Base-by-base conservation (phyloP, 2,888 invertebrate species). In the Drosophila rubida region DNA sequence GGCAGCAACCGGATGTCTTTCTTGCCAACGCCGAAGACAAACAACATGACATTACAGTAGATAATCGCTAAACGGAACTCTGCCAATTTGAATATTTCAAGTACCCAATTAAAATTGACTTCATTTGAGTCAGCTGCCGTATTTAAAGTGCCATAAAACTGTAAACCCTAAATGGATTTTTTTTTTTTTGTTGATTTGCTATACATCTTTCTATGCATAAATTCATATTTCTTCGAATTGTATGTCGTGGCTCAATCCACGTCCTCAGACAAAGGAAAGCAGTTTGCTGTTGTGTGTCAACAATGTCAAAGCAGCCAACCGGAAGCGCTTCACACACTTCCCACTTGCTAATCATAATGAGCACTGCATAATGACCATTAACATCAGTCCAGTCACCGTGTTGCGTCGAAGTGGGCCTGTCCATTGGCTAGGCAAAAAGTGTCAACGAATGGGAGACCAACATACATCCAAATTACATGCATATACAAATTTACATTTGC, bases 1-100 rank as follows among this genome's bases (percentile, higher is more conserved):
- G 27, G 62, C 62, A 16, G n/a, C 67, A 80, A 59, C 89, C 82
- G 89, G 82, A 88, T 82, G 82, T 80, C 85, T 80, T 70, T 65
- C 61, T 83, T 67, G 58, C 41, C 39, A 42, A 23, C 37, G 16
- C 14, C 44, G 44, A 27, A 57, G 35, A 37, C 13, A 44, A 32
- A 32, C 46, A 16, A 41, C n/a, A 51, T 19, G 22, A 30, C 23
- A 25, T 45, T 50, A 78, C 67, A 54, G 78, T 72, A 61, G 60
- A 37, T 30, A 19, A 13, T 45, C 60, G 57, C 39, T 73, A 67
- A 78, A 59, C 60, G 61, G 58, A 61, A 78, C 61, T 48, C 13
- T 55, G 25, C n/a, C 14, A 1, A 55, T 23, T 46, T 46, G 23
- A 42, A 42, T 44, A 49, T 25, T 50, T 46, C 13, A 49, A 49